Evolutionary conservation across 2,113 vertebrate genomes (phyloP).

Genomic region (Ictalurus punctatus): DNA sequence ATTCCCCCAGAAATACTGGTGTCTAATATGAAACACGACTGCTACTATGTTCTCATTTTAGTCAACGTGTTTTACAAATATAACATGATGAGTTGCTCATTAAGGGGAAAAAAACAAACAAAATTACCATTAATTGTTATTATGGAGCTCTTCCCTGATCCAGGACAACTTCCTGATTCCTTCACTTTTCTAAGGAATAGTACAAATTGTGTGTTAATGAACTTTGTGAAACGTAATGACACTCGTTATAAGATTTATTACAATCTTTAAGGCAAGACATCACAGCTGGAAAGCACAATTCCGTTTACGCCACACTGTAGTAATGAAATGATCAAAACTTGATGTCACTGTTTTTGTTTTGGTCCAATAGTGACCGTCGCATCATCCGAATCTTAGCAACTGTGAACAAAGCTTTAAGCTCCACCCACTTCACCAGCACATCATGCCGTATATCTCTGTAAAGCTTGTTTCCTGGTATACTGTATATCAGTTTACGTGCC

Average conservation of each 20-base stretch:
- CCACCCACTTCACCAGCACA: neutral
- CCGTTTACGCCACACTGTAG: neutral
- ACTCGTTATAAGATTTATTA: neutral
- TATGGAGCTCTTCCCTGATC: slow-evolving; percentile 55
- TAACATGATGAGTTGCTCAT: neutral
- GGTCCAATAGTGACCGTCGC: neutral
- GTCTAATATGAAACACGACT: neutral
- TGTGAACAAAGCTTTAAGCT: neutral
- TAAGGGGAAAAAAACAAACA: neutral
- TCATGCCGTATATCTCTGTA: neutral
- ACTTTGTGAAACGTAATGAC: neutral
- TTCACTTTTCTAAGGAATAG: slow-evolving; percentile 55
- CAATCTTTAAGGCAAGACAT: neutral
- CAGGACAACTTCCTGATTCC: slow-evolving; percentile 59
- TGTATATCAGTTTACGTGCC: neutral
- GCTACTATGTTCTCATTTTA: neutral
- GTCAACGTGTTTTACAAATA: neutral
- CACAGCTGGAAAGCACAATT: neutral
- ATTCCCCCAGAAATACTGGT: neutral
- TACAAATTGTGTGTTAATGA: neutral
- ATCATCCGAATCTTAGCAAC: neutral
- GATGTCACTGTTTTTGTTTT: neutral
- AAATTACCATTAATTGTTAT: slow-evolving; percentile 59
- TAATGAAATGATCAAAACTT: neutral
- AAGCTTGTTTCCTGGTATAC: neutral